phyloP scores from a whole-genome alignment of 2,888 invertebrate species.

The Drosophila leonis region DNA sequence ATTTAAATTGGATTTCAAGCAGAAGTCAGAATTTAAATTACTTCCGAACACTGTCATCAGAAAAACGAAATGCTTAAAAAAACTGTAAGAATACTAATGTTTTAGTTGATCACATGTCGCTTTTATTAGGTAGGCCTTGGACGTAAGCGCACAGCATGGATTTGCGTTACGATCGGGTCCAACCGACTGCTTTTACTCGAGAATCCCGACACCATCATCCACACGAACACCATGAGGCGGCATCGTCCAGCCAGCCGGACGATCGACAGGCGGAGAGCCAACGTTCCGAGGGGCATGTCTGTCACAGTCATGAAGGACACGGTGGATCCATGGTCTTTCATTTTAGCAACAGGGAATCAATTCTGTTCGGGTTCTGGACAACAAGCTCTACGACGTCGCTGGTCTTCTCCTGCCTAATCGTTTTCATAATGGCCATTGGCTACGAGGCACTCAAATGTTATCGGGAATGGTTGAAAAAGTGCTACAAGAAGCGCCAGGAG shows the following conservation, averaged over 20 bases:
- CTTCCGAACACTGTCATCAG: constrained; percentile 16
- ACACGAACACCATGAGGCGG: constrained; percentile 28
- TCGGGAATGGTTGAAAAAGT: constrained; percentile 49
- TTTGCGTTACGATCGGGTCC: constrained; percentile 15
- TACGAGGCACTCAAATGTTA: constrained; percentile 64
- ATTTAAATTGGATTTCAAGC: background rate
- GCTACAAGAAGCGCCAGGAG: constrained; percentile 22
- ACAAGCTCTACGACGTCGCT: constrained; percentile 23
- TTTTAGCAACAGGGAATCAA: constrained; percentile 34
- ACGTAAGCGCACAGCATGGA: constrained; percentile 31
- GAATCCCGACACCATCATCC: constrained; percentile 21
- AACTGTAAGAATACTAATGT: background rate
- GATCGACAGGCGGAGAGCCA: background rate
- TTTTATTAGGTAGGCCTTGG: constrained; percentile 13
- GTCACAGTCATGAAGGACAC: background rate
- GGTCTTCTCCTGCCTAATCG: constrained; percentile 44
- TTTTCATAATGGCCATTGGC: constrained; percentile 58
- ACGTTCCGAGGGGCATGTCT: background rate
- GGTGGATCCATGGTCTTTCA: constrained; percentile 15
- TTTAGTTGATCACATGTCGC: constrained; percentile 14
- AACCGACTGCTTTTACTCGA: background rate
- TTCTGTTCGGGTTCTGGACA: constrained; percentile 62
- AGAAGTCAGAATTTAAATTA: background rate
- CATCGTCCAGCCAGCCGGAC: background rate
- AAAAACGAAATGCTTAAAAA: constrained; percentile 12